phyloP scores from a whole-genome alignment of 2,113 vertebrate genomes.

The Larimichthys crocea region DNA sequence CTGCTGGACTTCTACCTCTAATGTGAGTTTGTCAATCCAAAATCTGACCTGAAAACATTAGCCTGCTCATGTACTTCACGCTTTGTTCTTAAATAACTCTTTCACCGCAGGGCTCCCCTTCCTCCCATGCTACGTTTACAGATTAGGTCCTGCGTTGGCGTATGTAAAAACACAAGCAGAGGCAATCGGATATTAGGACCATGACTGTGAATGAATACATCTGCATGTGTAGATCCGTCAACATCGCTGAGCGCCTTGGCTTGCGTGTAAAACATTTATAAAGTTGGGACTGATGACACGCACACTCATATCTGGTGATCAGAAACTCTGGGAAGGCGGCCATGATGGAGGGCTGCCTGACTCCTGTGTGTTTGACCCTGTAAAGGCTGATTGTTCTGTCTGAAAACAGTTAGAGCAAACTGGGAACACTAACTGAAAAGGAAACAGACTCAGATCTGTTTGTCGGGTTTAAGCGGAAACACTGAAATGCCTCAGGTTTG shows the following conservation, averaged over 20 bases:
- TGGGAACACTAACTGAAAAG: conserved; percentile 50
- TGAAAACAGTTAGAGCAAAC: conserved; percentile 54
- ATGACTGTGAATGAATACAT: conserved; percentile 71
- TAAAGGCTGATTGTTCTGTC: conserved; percentile 68
- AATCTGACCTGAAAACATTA: conserved; percentile 52
- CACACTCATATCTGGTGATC: conserved; percentile 78
- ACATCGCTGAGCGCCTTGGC: conserved; percentile 33
- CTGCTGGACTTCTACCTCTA: conserved; percentile 39
- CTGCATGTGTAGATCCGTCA: conserved; percentile 54
- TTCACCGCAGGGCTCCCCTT: conserved; percentile 50
- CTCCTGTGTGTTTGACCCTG: conserved; percentile 70
- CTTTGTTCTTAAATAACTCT: conserved; percentile 61
- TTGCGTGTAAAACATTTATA: conserved; percentile 62
- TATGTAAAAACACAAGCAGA: conserved; percentile 44
- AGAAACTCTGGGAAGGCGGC: conserved; percentile 78
- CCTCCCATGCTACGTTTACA: conserved; percentile 54
- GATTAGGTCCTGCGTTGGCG: conserved; percentile 45
- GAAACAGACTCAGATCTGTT: conserved; percentile 47
- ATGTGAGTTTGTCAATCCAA: conserved; percentile 64
- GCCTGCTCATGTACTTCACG: conserved; percentile 43
- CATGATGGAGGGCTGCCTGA: conserved; percentile 69
- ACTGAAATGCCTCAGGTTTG: conserved; percentile 34
- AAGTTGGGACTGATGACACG: conserved; percentile 68
- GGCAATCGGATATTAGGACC: conserved; percentile 58
- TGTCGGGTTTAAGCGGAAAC: conserved; percentile 20